These are phyloP conservation scores for Myotis planiceps DNA, from an alignment of 2,797 vertebrate species.

Conservation along the genomic window DNA sequence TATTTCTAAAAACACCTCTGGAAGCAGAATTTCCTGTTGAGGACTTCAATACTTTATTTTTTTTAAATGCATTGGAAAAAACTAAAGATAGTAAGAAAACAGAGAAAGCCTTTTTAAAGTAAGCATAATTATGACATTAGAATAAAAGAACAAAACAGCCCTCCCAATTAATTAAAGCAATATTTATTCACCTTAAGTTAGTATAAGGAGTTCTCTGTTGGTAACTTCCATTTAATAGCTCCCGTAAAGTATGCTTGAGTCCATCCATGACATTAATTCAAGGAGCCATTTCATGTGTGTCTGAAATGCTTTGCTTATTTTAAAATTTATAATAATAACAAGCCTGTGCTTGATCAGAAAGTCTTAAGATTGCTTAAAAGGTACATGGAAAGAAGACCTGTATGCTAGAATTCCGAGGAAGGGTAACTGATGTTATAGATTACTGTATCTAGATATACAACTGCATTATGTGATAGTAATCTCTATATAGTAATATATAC, in stretches of 20 bases:
- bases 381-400: not conserved
- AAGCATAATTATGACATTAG: not conserved
- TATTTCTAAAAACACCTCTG: not conserved
- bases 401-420: not conserved
- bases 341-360: not conserved
- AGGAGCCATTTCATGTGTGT: not conserved
- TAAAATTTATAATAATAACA: not conserved
- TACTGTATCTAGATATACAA: not conserved
- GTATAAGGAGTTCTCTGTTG: not conserved
- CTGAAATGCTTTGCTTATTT: not conserved
- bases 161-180: not conserved
- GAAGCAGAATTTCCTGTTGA: conserved; percentile 7
- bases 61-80: not conserved
- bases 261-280: not conserved
- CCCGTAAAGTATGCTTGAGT: not conserved
- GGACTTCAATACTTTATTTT: not conserved
- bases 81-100: not conserved
- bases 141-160: not conserved
- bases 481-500: not conserved
- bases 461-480: not conserved
- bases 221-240: not conserved
- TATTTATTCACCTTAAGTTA: not conserved
- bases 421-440: not conserved
- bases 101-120: not conserved
- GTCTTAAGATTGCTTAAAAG: not conserved